A percentile compares a stretch with the other conserved stretches of the same genome.
Conservation (phyloP, 2,797 vertebrate species). For the Uromys caudimaculatus region DNA sequence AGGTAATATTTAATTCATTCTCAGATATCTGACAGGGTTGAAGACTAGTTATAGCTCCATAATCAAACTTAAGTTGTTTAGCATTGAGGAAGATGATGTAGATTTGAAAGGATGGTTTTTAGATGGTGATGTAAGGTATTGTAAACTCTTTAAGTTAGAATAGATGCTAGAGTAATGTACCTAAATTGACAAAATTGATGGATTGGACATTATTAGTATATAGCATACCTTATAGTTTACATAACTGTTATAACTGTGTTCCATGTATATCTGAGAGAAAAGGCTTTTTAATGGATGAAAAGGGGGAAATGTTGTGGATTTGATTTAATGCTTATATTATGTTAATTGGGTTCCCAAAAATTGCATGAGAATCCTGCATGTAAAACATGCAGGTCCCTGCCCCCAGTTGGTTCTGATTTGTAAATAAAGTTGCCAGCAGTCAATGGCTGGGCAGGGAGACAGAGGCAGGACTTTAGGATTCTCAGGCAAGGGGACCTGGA, state of each 20-base stretch:
- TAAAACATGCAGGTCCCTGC: neutral
- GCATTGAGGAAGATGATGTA: neutral
- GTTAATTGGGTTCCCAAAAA: neutral
- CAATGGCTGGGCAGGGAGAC: too few relatives aligned
- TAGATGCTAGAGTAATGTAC: too few relatives aligned
- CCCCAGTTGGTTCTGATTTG: too few relatives aligned
- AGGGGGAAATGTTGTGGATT: neutral
- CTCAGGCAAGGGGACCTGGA: too few relatives aligned
- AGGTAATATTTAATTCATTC: neutral
- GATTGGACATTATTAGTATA: neutral
- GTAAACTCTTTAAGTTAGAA: too few relatives aligned
- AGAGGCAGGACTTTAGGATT: too few relatives aligned
- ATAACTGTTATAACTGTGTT: neutral
- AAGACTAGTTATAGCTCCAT: neutral
- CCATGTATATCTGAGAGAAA: neutral
- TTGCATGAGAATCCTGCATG: neutral
- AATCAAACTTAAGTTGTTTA: neutral
- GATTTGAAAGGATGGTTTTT: neutral
- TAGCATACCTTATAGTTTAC: neutral
- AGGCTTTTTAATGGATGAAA: neutral
- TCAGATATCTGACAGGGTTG: neutral
- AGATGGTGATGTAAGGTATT: neutral
- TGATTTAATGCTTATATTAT: neutral
- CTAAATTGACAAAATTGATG: too few relatives aligned
- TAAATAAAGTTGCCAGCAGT: too few relatives aligned